Percentiles rank a stretch among this genome's conserved stretches.
Evolutionary conservation across 2,113 vertebrate species (phyloP).

Genomic region (Tragelaphus imberbis): DNA sequence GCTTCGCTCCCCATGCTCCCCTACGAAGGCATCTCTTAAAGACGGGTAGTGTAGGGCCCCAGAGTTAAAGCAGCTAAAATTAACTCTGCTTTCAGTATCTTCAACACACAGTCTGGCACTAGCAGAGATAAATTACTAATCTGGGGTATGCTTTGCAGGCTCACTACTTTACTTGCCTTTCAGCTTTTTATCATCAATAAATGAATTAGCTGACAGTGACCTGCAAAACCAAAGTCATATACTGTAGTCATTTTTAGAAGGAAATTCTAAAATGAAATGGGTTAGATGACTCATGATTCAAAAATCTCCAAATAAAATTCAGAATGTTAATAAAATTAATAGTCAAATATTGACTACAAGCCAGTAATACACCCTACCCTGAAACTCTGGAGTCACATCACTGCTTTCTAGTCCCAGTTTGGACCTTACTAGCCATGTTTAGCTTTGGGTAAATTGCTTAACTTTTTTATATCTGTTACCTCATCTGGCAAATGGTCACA

Average conservation of each 20-base stretch:
- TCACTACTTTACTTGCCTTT: not conserved
- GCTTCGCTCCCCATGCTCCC: not conserved
- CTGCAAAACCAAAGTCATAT: not conserved
- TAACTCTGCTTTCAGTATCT: constrained; percentile 9
- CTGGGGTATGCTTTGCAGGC: not conserved
- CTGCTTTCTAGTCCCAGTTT: not conserved
- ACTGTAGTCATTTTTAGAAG: not conserved
- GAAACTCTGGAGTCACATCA: not conserved
- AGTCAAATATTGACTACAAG: not conserved
- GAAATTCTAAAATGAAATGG: constrained; percentile 23
- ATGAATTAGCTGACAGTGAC: not conserved
- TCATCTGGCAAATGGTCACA: not conserved
- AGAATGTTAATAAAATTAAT: not conserved
- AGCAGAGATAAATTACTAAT: not conserved
- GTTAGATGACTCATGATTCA: constrained; percentile 1
- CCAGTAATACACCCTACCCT: not conserved
- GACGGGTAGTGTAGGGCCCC: not conserved
- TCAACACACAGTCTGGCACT: not conserved
- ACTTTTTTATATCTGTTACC: not conserved
- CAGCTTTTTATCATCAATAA: constrained; percentile 20
- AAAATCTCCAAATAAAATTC: not conserved
- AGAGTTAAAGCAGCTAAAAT: not conserved
- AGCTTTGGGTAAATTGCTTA: not conserved
- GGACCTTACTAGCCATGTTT: not conserved
- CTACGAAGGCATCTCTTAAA: not conserved